Conservation (phyloP, 2,797 vertebrate species). For the Acridotheres tristis region DNA sequence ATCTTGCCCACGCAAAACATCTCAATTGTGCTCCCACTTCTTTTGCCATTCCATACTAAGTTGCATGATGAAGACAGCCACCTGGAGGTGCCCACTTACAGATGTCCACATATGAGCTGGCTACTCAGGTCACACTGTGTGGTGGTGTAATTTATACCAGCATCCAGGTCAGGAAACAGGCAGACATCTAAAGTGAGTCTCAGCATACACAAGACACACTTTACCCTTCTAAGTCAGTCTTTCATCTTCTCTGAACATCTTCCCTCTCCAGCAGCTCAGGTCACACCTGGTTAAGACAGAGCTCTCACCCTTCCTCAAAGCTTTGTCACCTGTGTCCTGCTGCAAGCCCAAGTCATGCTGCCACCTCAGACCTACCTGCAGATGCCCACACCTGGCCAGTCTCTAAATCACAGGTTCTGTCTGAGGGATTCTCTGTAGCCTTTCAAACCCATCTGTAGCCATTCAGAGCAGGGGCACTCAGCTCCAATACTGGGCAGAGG, state of each 20-base stretch:
- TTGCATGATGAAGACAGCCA: background rate
- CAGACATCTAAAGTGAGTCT: background rate
- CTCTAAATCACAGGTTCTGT: background rate
- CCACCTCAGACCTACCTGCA: background rate
- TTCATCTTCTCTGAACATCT: background rate
- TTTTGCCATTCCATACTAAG: background rate
- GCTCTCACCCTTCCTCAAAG: background rate
- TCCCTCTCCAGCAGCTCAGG: background rate
- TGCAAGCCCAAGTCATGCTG: background rate
- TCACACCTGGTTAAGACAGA: background rate
- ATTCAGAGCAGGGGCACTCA: background rate
- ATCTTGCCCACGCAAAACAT: accelerated
- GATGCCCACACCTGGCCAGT: background rate
- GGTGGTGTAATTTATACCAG: background rate
- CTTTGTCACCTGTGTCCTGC: background rate
- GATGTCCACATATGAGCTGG: background rate
- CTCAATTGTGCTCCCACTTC: background rate
- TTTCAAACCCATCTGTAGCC: background rate
- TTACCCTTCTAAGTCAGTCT: background rate
- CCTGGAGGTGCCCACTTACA: background rate
- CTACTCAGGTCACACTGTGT: background rate
- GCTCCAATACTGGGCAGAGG: background rate
- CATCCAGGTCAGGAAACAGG: background rate
- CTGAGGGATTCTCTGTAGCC: background rate
- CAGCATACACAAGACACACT: background rate